Conservation (phyloP, 2,888 invertebrate species). For the Mesorhabditis belari region DNA sequence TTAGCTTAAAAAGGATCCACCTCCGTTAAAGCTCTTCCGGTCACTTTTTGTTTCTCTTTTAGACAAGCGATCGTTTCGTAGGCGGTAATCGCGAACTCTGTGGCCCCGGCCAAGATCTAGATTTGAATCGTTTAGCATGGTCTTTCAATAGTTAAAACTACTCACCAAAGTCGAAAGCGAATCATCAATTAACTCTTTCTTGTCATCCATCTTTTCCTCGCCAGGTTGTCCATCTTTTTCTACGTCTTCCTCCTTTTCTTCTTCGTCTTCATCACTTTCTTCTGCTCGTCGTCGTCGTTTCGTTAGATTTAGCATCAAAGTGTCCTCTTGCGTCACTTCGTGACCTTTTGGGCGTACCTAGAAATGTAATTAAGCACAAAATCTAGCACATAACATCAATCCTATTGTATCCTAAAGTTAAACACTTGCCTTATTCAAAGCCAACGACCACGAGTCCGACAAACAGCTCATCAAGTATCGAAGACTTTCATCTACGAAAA, state of each 20-base stretch:
- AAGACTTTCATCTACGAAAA: not conserved
- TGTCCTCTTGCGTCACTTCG: not conserved
- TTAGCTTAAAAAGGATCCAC: not conserved
- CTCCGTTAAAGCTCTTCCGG: not conserved
- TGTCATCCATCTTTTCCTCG: too few relatives aligned
- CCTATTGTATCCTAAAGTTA: too few relatives aligned
- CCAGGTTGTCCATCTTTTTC: not conserved
- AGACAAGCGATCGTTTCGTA: not conserved
- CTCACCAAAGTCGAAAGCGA: too few relatives aligned
- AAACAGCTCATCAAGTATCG: not conserved
- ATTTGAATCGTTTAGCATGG: too few relatives aligned
- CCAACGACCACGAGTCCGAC: not conserved
- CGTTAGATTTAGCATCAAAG: not conserved
- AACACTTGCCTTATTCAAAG: not conserved
- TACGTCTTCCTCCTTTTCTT: not conserved
- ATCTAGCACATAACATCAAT: too few relatives aligned
- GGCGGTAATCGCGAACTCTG: not conserved
- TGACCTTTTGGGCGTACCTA: not conserved
- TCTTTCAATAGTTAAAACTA: too few relatives aligned
- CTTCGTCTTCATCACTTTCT: not conserved
- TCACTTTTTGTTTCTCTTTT: not conserved
- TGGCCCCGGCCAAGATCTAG: not conserved
- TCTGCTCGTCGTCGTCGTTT: not conserved
- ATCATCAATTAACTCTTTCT: too few relatives aligned
- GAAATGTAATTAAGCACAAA: not conserved